phyloP scores from a whole-genome alignment of 2,888 invertebrate genomes.

The Drosophila gaucha region DNA sequence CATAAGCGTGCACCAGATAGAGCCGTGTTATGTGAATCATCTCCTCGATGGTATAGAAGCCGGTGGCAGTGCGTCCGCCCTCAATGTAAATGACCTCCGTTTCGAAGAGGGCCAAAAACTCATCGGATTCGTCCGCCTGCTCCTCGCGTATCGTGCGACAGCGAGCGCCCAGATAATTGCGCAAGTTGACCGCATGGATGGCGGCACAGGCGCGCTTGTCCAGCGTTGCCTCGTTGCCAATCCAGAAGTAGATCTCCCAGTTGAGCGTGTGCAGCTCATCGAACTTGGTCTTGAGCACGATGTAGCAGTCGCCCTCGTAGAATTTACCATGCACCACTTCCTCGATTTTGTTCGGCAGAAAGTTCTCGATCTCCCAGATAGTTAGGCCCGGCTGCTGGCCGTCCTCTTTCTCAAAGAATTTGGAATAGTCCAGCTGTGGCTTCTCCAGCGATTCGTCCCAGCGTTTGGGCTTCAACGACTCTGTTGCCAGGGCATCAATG shows the following conservation, averaged over 20 bases:
- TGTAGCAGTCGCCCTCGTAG: conserved; percentile 99
- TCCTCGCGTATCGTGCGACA: conserved; percentile 98
- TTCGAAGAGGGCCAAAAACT: conserved; percentile 96
- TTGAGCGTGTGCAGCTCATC: conserved; percentile 93
- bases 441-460: conserved; percentile 98
- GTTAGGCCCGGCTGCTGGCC: conserved; percentile 96
- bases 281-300: conserved; percentile 94
- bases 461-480: conserved; percentile 91
- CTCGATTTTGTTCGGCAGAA: conserved; percentile 96
- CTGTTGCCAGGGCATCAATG: conserved; percentile 82
- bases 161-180: conserved; percentile 97
- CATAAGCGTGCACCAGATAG: conserved; percentile 95
- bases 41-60: conserved; percentile 98
- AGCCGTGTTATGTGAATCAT: conserved; percentile 92
- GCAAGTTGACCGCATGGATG: conserved; percentile 99
- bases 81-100: conserved; percentile 97
- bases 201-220: conserved; percentile 86
- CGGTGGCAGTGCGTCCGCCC: conserved; percentile 97
- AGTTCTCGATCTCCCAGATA: conserved; percentile 99
- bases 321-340: conserved; percentile 98
- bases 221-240: conserved; percentile 97
- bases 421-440: conserved; percentile 97
- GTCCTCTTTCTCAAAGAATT: conserved; percentile 97
- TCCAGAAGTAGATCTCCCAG: conserved; percentile 99
- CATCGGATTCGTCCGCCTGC: conserved; percentile 97